Conservation (phyloP, 2,113 vertebrate species). For the Ptyas mucosa region DNA sequence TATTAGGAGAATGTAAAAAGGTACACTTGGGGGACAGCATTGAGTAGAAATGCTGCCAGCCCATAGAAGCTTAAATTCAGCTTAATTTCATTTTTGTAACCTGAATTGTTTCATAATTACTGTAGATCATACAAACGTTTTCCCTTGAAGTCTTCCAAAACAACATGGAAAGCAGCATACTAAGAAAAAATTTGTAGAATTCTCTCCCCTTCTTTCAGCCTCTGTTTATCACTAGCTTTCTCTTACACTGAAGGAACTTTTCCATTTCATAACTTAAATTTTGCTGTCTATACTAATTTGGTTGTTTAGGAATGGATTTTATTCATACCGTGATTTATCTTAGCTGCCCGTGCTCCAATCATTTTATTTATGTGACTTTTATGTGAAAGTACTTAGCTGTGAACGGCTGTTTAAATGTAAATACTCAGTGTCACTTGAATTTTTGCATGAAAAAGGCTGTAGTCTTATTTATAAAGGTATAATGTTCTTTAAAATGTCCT, state of each 20-base stretch:
- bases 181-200: background rate
- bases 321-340: background rate
- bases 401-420: background rate
- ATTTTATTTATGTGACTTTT: background rate
- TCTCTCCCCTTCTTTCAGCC: too few relatives aligned
- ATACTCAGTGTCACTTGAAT: background rate
- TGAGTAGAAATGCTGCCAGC: background rate
- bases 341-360: background rate
- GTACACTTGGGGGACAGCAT: too few relatives aligned
- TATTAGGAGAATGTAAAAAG: background rate
- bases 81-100: background rate
- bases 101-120: background rate
- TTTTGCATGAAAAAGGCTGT: background rate
- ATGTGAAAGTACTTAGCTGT: background rate
- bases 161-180: background rate
- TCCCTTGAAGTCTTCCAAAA: background rate
- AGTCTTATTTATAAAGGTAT: background rate
- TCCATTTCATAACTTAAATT: background rate
- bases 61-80: background rate
- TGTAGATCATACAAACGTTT: background rate
- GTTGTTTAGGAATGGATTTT: background rate
- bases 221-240: background rate
- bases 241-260: background rate
- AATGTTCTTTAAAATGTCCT: background rate
- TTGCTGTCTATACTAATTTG: background rate